Conservation (phyloP, 2,797 vertebrate genomes). For the Pantherophis vulpinus region DNA sequence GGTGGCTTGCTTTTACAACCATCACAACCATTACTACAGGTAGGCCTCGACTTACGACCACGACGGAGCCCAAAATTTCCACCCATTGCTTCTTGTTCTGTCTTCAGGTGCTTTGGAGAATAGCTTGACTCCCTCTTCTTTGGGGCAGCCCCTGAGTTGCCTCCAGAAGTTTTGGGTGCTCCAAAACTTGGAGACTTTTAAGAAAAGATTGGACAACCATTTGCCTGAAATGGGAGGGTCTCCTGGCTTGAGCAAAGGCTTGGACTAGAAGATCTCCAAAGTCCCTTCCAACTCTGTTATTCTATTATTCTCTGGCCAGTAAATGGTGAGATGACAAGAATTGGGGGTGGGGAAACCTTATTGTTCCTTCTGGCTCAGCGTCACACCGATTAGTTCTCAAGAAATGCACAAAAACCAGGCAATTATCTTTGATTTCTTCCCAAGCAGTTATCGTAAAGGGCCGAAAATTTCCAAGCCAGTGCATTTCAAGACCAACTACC, state of each 20-base stretch:
- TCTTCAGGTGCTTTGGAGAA: too few species aligned
- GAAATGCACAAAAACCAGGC: neutral
- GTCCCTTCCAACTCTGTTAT: neutral
- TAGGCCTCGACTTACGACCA: too few species aligned
- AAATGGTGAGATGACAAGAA: neutral
- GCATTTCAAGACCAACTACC: neutral
- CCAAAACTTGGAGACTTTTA: too few species aligned
- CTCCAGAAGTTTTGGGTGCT: too few species aligned
- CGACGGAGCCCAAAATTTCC: too few species aligned
- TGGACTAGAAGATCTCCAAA: neutral
- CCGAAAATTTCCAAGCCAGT: neutral
- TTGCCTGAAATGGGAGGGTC: neutral
- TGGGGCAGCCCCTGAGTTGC: too few species aligned
- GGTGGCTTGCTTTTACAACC: too few species aligned
- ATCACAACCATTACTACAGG: too few species aligned
- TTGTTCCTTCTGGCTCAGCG: slow-evolving; percentile 1
- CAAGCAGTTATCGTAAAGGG: neutral
- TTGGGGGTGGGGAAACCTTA: neutral
- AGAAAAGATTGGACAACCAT: neutral
- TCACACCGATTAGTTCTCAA: neutral
- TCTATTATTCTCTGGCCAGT: neutral
- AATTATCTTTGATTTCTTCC: neutral
- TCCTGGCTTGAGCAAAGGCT: neutral
- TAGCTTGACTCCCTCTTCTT: too few species aligned
- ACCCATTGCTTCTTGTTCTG: too few species aligned